Evolutionary conservation across 1,140 invertebrate genomes (phyloP).

Genomic region (Drosophila pachea): DNA sequence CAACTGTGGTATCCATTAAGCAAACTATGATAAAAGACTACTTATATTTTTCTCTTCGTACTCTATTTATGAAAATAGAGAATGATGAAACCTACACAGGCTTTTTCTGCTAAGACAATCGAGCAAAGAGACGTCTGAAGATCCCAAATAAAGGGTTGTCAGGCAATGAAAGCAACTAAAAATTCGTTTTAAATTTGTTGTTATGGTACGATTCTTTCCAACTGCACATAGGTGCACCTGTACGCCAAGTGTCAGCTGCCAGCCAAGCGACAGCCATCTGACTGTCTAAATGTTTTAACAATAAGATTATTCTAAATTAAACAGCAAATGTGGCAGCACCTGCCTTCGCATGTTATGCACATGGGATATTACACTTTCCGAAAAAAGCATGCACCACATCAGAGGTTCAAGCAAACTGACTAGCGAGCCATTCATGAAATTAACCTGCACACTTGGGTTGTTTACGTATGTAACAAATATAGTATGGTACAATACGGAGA

Average conservation of each 20-base stretch:
- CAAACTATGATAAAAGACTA: no score
- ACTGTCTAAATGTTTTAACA: conserved; percentile 21
- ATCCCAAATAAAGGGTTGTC: background rate
- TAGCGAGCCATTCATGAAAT: conserved; percentile 1
- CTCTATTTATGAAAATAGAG: background rate
- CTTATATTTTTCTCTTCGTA: background rate
- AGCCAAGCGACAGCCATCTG: conserved; percentile 5
- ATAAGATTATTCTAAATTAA: conserved; percentile 27
- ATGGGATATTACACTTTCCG: conserved; percentile 11
- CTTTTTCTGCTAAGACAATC: conserved; percentile 17
- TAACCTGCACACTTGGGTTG: background rate
- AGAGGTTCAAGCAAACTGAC: conserved; percentile 1
- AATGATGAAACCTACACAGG: background rate
- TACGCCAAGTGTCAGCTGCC: conserved; percentile 38
- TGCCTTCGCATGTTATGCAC: conserved; percentile 10
- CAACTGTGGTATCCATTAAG: no score
- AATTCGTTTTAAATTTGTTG: conserved; percentile 1
- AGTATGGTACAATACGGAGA: no score
- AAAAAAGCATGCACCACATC: conserved; percentile 4
- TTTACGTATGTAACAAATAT: background rate
- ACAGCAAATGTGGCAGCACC: conserved; percentile 29
- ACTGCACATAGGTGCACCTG: conserved; percentile 38
- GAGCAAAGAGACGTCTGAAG: conserved; percentile 7
- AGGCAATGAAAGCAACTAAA: background rate
- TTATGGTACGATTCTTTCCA: conserved; percentile 13